phyloP scores from a whole-genome alignment of 2,113 vertebrate genomes.

The Myocastor coypus region DNA sequence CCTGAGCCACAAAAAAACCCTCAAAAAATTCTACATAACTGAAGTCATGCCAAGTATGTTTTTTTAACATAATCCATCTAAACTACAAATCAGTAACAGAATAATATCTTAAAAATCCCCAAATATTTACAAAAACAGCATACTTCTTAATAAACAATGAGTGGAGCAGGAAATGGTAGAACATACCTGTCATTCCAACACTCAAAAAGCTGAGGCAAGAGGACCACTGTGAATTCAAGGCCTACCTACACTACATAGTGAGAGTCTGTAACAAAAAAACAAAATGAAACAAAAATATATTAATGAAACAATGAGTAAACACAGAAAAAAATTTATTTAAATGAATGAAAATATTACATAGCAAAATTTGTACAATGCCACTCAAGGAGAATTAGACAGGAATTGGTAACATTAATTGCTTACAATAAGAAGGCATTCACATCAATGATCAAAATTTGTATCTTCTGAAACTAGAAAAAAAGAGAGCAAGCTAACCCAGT shows the following conservation, averaged over 20 bases:
- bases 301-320: too few species aligned
- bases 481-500: background rate
- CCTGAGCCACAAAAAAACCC: conserved; percentile 23
- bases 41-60: conserved; percentile 31
- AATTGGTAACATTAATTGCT: background rate
- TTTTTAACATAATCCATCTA: background rate
- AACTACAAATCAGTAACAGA: conserved; percentile 20
- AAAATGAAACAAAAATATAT: background rate
- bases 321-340: too few species aligned
- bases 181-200: too few species aligned
- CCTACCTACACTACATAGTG: too few species aligned
- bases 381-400: background rate
- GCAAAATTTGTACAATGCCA: background rate
- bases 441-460: background rate
- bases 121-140: background rate
- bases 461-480: background rate
- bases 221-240: too few species aligned
- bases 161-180: background rate
- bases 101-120: background rate
- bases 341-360: too few species aligned
- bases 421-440: background rate
- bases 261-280: too few species aligned
- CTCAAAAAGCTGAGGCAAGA: too few species aligned
- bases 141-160: background rate
- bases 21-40: background rate